These are phyloP conservation scores for Catostomus latipinnis DNA, from an alignment of 2,797 vertebrate species.

Conservation along the genomic window DNA sequence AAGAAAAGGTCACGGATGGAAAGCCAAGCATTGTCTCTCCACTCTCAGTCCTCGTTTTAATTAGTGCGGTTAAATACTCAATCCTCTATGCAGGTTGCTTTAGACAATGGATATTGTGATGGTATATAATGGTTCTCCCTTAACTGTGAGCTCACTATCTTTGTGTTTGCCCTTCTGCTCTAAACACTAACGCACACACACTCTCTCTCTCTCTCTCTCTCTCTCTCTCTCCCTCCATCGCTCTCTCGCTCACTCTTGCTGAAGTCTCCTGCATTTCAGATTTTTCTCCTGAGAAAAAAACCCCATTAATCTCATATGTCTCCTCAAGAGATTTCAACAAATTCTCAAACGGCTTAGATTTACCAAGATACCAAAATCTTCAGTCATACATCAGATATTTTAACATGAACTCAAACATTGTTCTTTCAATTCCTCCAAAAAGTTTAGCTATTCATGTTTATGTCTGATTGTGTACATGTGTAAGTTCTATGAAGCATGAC, in stretches of 20 bases:
- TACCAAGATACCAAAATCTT: no score
- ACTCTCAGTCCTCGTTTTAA: slow-evolving; percentile 34
- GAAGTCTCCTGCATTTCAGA: no score
- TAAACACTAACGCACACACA: slow-evolving; percentile 1
- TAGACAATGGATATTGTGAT: slow-evolving; percentile 13
- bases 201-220: not conserved
- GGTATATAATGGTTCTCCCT: slow-evolving; percentile 27
- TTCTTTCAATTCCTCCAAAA: no score
- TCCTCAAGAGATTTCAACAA: no score
- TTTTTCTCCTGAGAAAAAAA: no score
- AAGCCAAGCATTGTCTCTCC: slow-evolving; percentile 36
- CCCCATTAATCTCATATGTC: no score
- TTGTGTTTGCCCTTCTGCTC: slow-evolving; percentile 29
- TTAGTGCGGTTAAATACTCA: slow-evolving; percentile 43
- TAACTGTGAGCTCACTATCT: slow-evolving; percentile 9
- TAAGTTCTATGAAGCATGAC: no score
- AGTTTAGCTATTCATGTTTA: no score
- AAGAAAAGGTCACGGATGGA: slow-evolving; percentile 41
- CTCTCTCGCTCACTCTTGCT: no score
- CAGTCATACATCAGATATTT: not conserved
- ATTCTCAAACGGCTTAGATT: no score
- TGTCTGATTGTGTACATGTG: no score
- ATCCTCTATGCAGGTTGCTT: slow-evolving; percentile 1
- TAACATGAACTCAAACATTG: not conserved
- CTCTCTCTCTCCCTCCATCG: no score